A percentile compares a stretch with the other conserved stretches of the same genome.
Evolutionary conservation across 2,113 vertebrate genomes (phyloP).

Genomic region (Perca schrenkii): DNA sequence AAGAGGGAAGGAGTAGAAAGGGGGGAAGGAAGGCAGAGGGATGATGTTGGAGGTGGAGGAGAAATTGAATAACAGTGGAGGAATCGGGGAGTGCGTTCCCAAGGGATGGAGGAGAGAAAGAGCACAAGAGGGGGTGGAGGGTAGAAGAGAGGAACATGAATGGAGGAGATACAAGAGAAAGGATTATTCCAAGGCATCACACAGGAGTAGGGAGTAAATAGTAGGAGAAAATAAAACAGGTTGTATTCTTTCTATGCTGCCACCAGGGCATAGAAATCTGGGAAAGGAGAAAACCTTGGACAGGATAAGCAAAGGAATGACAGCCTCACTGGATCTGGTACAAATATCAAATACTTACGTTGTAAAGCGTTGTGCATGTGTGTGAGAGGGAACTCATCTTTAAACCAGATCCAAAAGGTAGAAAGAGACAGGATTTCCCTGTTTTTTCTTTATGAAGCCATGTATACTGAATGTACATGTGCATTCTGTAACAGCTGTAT

Average conservation of each 20-base stretch:
- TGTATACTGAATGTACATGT: no score
- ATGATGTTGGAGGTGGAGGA: slow-evolving; percentile 58
- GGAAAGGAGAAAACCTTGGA: slow-evolving; percentile 63
- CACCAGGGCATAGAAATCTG: slow-evolving; percentile 83
- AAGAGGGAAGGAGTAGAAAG: slow-evolving; percentile 45
- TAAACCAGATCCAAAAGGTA: slow-evolving; percentile 75
- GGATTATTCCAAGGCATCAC: slow-evolving; percentile 80
- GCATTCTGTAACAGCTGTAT: no score
- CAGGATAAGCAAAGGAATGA: slow-evolving; percentile 78
- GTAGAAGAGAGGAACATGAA: slow-evolving; percentile 61
- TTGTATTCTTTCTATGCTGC: slow-evolving; percentile 83
- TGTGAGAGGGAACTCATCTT: not conserved
- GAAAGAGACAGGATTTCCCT: slow-evolving; percentile 70
- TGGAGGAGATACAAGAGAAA: slow-evolving; percentile 79
- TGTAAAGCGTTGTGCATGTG: not conserved
- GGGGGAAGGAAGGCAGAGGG: slow-evolving; percentile 49
- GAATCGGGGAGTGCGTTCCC: slow-evolving; percentile 57
- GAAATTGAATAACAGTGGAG: slow-evolving; percentile 66
- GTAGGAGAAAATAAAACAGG: slow-evolving; percentile 72
- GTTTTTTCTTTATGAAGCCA: no score
- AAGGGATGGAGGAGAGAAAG: slow-evolving; percentile 61
- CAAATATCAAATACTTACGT: slow-evolving; percentile 48
- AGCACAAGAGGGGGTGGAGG: slow-evolving; percentile 44
- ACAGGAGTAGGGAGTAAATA: slow-evolving; percentile 71
- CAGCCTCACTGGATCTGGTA: slow-evolving; percentile 75